Conservation (phyloP, 2,888 invertebrate genomes). For the Perdita meconis region DNA sequence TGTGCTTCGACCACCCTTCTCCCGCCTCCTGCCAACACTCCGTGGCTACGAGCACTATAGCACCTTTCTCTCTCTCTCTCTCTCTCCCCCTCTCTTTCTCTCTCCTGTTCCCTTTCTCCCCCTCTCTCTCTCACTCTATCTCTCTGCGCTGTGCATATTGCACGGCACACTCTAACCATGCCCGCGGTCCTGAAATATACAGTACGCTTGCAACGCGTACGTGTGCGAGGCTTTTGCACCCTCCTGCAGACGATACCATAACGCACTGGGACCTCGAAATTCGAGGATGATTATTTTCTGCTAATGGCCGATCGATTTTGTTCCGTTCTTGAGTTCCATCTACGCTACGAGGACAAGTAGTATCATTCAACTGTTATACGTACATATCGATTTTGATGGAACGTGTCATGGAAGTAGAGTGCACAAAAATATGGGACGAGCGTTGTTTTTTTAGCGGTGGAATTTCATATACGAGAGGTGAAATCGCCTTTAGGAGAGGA, state of each 20-base stretch:
- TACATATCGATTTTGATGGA: too few relatives aligned
- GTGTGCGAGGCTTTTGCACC: slow-evolving; percentile 45
- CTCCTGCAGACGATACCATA: slow-evolving; percentile 28
- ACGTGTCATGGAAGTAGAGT: too few relatives aligned
- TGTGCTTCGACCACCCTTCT: slow-evolving; percentile 38
- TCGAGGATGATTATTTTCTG: neutral
- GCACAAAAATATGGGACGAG: too few relatives aligned
- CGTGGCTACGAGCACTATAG: slow-evolving; percentile 68
- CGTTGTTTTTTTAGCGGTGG: too few relatives aligned
- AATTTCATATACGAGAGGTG: too few relatives aligned
- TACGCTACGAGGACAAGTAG: too few relatives aligned
- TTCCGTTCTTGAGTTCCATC: too few relatives aligned
- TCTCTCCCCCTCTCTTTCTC: too few relatives aligned
- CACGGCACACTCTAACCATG: slow-evolving; percentile 79
- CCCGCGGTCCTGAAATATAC: slow-evolving; percentile 81
- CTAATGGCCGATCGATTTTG: neutral
- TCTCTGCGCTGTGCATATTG: slow-evolving; percentile 79
- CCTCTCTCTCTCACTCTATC: too few relatives aligned
- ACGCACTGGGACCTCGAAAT: neutral
- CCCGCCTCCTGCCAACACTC: slow-evolving; percentile 41
- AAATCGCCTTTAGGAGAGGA: too few relatives aligned
- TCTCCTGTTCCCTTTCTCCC: too few relatives aligned
- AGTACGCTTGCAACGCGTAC: slow-evolving; percentile 73
- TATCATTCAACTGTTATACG: too few relatives aligned
- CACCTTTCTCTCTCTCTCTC: slow-evolving; percentile 70